Evolutionary conservation across 2,113 vertebrate genomes (phyloP).

Genomic region (Oxyruncus cristatus): DNA sequence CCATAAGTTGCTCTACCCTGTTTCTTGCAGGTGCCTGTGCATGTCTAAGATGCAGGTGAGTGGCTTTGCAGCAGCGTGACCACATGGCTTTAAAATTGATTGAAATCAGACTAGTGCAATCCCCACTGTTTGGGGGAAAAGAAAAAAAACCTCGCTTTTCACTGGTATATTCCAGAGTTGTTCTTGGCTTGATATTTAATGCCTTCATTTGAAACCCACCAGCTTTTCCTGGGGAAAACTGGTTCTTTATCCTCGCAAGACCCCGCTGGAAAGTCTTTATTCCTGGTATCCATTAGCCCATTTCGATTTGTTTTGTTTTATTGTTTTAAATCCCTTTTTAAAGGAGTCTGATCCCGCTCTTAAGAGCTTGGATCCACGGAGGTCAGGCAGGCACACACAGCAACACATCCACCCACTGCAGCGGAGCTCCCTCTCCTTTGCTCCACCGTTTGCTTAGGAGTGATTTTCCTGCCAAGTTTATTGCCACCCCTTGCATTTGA

Average conservation of each 20-base stretch:
- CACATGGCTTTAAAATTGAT: neutral
- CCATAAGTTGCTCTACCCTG: neutral
- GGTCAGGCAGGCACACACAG: neutral
- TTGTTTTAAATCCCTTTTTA: neutral
- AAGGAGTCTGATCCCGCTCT: neutral
- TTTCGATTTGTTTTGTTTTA: neutral
- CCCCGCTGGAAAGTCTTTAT: neutral
- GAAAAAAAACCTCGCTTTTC: neutral
- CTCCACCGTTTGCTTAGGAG: conserved; percentile 13
- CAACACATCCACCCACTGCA: neutral
- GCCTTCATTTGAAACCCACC: neutral
- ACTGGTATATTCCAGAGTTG: neutral
- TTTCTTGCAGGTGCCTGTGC: neutral
- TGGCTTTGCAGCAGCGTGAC: neutral
- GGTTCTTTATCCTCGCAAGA: neutral
- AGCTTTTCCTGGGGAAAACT: neutral
- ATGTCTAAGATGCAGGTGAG: neutral
- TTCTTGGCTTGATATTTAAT: neutral
- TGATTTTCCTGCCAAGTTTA: conserved; percentile 38
- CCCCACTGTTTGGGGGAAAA: neutral
- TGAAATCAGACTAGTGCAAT: neutral
- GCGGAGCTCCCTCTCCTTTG: neutral
- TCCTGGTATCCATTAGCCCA: neutral
- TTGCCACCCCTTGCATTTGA: conserved; percentile 51
- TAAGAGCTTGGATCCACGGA: neutral